Base-by-base conservation (phyloP, 2,888 invertebrate species). In the Hydrotaea diabolus region DNA sequence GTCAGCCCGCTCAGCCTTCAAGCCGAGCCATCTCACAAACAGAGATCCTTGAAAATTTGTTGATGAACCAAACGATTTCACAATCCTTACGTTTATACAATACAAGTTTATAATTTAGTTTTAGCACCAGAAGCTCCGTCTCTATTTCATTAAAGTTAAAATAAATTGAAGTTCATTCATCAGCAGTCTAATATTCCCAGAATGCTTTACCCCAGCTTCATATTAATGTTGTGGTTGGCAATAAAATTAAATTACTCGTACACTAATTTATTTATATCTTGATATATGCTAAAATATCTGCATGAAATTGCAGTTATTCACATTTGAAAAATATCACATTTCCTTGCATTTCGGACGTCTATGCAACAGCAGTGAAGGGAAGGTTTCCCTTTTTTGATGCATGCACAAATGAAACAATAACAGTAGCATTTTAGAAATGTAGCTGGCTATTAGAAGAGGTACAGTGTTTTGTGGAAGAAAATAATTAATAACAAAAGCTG, bases 81-180 rank as follows among this genome's bases (percentile, higher is more conserved):
- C 23, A 23, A 26, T 59, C 8, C 21, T 21, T 21, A n/a, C 9
- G 21, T 19, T 19, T 19, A 55, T 4, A 9, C 21, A 3, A 55
- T 17, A n/a, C n/a, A n/a, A 19, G n/a, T 49, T 49, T 49, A n/a
- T 49, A 49, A 49, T 49, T 49, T 49, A 4, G 49, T 49, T n/a
- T 49, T 1, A n/a, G 13, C n/a, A 15, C 2, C n/a, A 62, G 31
- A 59, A 71, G 43, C 55, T 62, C 31, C 43, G 9, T 39, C 57
- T 69, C 55, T 64, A 77, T 66, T 80, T 83, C 77, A 80, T 84
- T 80, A 80, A 80, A 78, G 21, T 71, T 49, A 57, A 64, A 46
- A 80, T 72, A 69, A 78, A 84, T 84, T 64, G 75, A 55, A 46
- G 43, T 5, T 31, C 59, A 84, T 84, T 71, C 2, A 72, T 84